phyloP scores from a whole-genome alignment of 2,113 vertebrate species.

The Pseudopodoces humilis region DNA sequence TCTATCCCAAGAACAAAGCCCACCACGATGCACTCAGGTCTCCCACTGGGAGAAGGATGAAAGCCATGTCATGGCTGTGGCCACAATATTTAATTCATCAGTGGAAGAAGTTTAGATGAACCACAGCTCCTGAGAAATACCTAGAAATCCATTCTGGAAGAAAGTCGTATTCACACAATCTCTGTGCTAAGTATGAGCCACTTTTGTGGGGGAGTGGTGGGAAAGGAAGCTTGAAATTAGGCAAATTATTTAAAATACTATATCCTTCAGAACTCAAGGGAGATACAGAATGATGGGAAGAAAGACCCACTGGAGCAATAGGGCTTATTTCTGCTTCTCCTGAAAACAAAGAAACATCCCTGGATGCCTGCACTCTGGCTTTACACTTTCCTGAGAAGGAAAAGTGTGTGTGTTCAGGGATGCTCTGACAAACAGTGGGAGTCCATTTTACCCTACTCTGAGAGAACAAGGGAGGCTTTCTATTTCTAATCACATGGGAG shows the following conservation, averaged over 20 bases:
- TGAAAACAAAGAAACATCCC: neutral
- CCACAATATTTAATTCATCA: neutral
- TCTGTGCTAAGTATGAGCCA: neutral
- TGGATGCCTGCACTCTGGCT: neutral
- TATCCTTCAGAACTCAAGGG: neutral
- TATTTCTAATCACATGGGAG: neutral
- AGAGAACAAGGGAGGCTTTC: conserved; percentile 50
- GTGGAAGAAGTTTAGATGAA: neutral
- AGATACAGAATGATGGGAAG: neutral
- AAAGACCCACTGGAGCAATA: neutral
- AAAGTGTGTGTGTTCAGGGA: neutral
- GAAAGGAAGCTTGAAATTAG: conserved; percentile 18
- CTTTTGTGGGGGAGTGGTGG: neutral
- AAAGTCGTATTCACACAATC: neutral
- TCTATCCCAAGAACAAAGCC: neutral
- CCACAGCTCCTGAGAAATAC: neutral
- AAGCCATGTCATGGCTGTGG: accelerated
- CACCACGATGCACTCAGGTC: neutral
- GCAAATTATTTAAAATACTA: neutral
- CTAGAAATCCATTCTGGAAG: neutral
- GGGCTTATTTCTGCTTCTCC: neutral
- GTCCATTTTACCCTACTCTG: neutral
- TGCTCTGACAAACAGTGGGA: neutral
- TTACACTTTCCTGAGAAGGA: neutral
- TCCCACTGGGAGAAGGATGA: neutral